Evolutionary conservation across 2,113 vertebrate species (phyloP).

Genomic region (Zingel zingel): DNA sequence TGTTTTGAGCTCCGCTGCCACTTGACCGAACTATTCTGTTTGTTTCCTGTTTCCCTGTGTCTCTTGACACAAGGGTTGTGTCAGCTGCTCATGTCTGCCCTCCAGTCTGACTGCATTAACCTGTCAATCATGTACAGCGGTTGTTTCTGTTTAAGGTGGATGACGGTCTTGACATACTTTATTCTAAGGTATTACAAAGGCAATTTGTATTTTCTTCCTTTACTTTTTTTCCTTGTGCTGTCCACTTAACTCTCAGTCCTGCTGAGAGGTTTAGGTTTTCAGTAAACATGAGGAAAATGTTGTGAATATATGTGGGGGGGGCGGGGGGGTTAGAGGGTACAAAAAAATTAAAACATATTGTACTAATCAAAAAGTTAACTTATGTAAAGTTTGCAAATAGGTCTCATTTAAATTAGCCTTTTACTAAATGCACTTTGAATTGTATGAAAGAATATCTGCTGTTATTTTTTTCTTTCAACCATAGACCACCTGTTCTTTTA

Average conservation of each 20-base stretch:
- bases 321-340: constrained; percentile 37
- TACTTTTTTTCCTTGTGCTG: constrained; percentile 35
- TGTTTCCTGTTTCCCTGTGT: constrained; percentile 2
- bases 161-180: constrained; percentile 3
- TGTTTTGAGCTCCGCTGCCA: constrained; percentile 6
- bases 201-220: constrained; percentile 13
- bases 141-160: constrained; percentile 26
- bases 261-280: constrained; percentile 42
- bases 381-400: constrained; percentile 90
- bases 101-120: constrained; percentile 44
- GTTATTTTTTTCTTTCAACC: constrained; percentile 63
- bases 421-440: constrained; percentile 97
- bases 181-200: constrained; percentile 33
- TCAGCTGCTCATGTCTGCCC: constrained; percentile 52
- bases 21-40: not conserved
- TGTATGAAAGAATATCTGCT: constrained; percentile 81
- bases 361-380: constrained; percentile 76
- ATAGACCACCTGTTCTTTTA: constrained; percentile 75
- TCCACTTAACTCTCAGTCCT: constrained; percentile 43
- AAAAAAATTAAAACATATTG: constrained; percentile 52
- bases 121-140: constrained; percentile 45
- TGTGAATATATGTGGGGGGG: constrained; percentile 40
- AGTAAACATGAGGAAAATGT: constrained; percentile 23
- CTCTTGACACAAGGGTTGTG: not conserved
- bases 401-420: constrained; percentile 89